A percentile compares a stretch with the other conserved stretches of the same genome.
These are phyloP conservation scores for Tupaia tana DNA, from an alignment of 2,113 vertebrate species.

Conservation along the genomic window DNA sequence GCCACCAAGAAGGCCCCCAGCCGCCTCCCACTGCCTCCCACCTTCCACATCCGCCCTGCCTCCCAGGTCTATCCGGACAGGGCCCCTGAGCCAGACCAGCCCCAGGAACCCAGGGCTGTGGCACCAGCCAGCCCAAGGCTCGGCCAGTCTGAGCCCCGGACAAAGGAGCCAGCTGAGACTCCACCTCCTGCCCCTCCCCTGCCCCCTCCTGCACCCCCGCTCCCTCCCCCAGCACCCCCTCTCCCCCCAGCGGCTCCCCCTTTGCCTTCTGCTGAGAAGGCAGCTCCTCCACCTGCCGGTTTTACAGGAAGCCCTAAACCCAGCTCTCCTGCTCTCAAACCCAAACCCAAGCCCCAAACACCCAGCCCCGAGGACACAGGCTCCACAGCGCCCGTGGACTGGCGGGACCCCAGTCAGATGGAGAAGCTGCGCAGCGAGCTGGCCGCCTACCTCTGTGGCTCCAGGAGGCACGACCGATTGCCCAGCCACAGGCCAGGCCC, in stretches of 20 bases:
- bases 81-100: neutral
- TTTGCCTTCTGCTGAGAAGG: slow-evolving; percentile 55
- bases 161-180: neutral
- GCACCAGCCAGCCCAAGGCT: slow-evolving; percentile 40
- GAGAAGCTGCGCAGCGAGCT: slow-evolving; percentile 83
- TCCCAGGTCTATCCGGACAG: slow-evolving; percentile 47
- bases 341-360: slow-evolving; percentile 20
- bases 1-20: slow-evolving; percentile 64
- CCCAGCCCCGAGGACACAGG: slow-evolving; percentile 11
- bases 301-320: slow-evolving; percentile 43
- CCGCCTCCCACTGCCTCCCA: slow-evolving; percentile 79
- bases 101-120: neutral
- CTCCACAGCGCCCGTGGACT: slow-evolving; percentile 69
- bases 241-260: slow-evolving; percentile 58
- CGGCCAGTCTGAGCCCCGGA: neutral
- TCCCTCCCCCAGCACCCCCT: slow-evolving; percentile 29
- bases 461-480: slow-evolving; percentile 63
- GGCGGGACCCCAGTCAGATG: slow-evolving; percentile 84
- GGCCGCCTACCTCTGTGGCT: slow-evolving; percentile 83
- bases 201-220: slow-evolving; percentile 46
- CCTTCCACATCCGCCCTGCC: slow-evolving; percentile 77
- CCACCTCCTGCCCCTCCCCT: slow-evolving; percentile 54
- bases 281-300: neutral
- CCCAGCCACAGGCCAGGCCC: slow-evolving; percentile 1
- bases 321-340: slow-evolving; percentile 55